Evolutionary conservation across 2,113 vertebrate genomes (phyloP).

Genomic region (Sprattus sprattus): DNA sequence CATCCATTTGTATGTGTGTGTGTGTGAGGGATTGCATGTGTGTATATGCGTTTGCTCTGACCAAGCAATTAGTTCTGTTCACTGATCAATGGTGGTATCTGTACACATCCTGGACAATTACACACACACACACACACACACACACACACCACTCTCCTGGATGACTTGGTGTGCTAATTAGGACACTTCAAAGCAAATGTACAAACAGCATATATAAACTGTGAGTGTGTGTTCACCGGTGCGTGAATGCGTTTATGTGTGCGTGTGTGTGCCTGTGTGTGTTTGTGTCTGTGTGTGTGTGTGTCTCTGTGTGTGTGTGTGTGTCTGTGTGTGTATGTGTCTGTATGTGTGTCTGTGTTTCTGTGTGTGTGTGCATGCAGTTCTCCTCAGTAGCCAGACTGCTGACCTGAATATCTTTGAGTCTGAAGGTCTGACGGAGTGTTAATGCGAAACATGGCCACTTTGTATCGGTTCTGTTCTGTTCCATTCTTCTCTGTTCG

Average conservation of each 20-base stretch:
- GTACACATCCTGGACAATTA: background rate
- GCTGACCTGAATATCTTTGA: no score
- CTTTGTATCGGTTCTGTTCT: no score
- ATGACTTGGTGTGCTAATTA: background rate
- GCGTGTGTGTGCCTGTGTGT: background rate
- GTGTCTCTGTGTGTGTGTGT: background rate
- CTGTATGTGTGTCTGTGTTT: no score
- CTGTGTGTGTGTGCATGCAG: background rate
- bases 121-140: background rate
- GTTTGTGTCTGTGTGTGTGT: background rate
- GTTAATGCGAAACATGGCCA: no score
- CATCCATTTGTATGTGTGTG: background rate
- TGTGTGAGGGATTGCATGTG: background rate
- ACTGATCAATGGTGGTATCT: background rate
- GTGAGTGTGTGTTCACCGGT: background rate
- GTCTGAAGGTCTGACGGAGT: no score
- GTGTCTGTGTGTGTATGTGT: no score
- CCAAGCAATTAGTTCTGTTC: background rate
- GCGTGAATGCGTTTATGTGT: background rate
- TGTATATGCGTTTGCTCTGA: background rate
- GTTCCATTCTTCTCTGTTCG: no score
- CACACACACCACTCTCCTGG: background rate
- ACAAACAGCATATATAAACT: background rate
- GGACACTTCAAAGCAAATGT: constrained; percentile 8
- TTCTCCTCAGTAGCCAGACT: no score